Evolutionary conservation across 2,888 invertebrate genomes (phyloP), one percentile per base, ranked within the genome.

Genomic region (Melieria omissa): DNA sequence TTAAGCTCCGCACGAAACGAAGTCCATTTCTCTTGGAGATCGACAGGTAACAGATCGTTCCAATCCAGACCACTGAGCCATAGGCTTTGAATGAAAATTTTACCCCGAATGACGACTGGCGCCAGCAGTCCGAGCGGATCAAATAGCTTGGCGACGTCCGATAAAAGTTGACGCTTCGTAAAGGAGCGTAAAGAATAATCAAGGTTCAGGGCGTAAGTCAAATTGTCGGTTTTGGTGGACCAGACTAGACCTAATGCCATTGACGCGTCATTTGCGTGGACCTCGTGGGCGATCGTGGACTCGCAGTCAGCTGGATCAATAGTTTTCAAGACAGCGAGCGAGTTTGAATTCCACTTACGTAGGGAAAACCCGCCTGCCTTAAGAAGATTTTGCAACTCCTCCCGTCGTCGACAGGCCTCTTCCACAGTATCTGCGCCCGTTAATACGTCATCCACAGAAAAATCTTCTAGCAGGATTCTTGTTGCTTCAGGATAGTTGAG

Each of bases 111-210:
- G 7, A 60, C n/a, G 60, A 57, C 54, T 55, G 57, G 65, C 6
- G 65, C 44, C 6, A 65, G n/a, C 16, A 46, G 57, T 0, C 46
- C 46, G 16, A 66, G 1, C 4, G 58, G 16, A 47, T 58, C 46
- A 44, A 58, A 58, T 8, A 66, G 46, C 58, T 57, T 66, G 4
- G 16, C 57, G 58, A 66, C 10, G 14, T 66, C 46, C 14, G 57
- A 58, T 29, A 29, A 29, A 4, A 41, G 12, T 12, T 65, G 65
- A 10, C 65, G 46, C n/a, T 54, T 65, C 8, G 65, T 54, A 42
- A 54, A 65, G 8, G 4, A 41, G 14, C 10, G 29, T 7, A 52
- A 12, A 8, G 41, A 41, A 4, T 54, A 65, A 29, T 52, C 54
- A 12, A 65, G n/a, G 9, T 65, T 65, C 7, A 52, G 3, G 8